Percentiles rank a stretch among this genome's conserved stretches.
Evolutionary conservation across 2,113 vertebrate species (phyloP).

Genomic region (Cygnus buccinator): DNA sequence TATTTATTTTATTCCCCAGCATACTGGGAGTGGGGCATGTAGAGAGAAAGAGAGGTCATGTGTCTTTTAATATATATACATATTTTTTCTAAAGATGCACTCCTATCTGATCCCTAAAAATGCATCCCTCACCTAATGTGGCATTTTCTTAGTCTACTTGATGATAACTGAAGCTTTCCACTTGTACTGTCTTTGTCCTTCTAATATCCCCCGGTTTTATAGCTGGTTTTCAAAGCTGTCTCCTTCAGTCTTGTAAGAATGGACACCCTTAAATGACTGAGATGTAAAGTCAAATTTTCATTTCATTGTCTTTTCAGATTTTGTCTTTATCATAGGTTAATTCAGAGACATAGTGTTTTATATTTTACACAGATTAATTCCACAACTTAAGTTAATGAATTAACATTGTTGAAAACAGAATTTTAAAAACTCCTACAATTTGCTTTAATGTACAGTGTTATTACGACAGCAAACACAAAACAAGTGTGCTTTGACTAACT

Average conservation of each 20-base stretch:
- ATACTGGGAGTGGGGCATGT: accelerated
- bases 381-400: background rate
- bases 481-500: background rate
- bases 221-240: background rate
- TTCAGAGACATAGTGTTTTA: background rate
- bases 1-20: background rate
- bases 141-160: background rate
- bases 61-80: background rate
- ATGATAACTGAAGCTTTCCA: background rate
- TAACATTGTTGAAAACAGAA: background rate
- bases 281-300: background rate
- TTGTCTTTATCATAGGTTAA: background rate
- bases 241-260: background rate
- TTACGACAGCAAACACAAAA: background rate
- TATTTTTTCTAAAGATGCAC: background rate
- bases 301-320: background rate
- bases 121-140: background rate
- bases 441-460: background rate
- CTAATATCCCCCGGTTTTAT: background rate
- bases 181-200: background rate
- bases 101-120: background rate
- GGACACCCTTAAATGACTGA: accelerated
- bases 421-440: background rate
- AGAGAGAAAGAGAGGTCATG: background rate
- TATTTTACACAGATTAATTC: background rate